These are phyloP conservation scores for Eumerus sabulonum DNA, from an alignment of 2,888 invertebrate species.

Conservation along the genomic window DNA sequence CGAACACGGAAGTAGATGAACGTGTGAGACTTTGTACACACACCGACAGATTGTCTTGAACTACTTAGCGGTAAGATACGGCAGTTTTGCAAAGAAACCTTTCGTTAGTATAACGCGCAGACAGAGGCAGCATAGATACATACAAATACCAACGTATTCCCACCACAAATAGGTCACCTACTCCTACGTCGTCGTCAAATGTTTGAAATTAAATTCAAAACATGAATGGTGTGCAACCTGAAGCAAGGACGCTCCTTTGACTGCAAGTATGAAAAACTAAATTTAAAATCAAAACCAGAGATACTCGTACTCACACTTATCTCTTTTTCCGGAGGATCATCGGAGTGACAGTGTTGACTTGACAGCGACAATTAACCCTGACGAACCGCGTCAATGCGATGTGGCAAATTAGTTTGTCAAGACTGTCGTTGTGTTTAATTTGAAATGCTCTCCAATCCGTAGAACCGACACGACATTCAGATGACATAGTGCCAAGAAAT, in stretches of 20 bases:
- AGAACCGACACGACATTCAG: too few relatives aligned
- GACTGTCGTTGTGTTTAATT: background rate
- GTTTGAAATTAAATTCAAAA: background rate
- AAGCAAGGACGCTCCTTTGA: conserved; percentile 10
- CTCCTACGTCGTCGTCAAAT: too few relatives aligned
- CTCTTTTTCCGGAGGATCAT: conserved; percentile 11
- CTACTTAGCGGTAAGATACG: conserved; percentile 3
- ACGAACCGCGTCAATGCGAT: conserved; percentile 48
- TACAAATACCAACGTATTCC: too few relatives aligned
- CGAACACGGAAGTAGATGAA: background rate
- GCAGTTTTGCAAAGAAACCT: background rate
- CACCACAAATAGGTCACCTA: too few relatives aligned
- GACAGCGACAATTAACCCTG: conserved; percentile 61
- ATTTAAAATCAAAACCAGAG: conserved; percentile 12
- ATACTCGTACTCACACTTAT: background rate
- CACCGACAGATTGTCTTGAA: background rate
- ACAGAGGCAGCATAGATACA: too few relatives aligned
- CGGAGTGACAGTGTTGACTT: conserved; percentile 37
- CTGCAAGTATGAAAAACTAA: too few relatives aligned
- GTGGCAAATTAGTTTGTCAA: conserved; percentile 58
- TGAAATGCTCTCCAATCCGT: too few relatives aligned
- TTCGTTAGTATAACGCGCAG: too few relatives aligned
- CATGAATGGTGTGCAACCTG: background rate
- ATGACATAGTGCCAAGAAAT: conserved; percentile 33
- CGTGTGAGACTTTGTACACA: too few relatives aligned